Conservation (phyloP, 2,797 vertebrate species). For the Chelon auratus region DNA sequence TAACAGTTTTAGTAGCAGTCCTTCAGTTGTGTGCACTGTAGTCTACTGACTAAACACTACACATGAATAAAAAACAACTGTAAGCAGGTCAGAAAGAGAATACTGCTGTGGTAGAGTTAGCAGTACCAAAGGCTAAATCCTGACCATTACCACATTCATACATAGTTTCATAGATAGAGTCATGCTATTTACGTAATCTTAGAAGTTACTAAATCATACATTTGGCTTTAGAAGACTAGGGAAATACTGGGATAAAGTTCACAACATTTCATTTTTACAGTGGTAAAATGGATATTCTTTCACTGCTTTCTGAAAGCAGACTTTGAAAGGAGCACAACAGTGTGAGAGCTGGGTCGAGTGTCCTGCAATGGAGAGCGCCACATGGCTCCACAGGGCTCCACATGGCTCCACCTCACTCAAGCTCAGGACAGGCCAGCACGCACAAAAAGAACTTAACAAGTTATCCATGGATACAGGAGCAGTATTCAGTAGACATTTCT, state of each 20-base stretch:
- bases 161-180: conserved; percentile 46
- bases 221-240: conserved; percentile 64
- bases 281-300: conserved; percentile 63
- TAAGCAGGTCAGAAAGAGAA: conserved; percentile 55
- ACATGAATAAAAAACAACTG: conserved; percentile 24
- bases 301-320: conserved; percentile 64
- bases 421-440: conserved; percentile 64
- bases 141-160: conserved; percentile 65
- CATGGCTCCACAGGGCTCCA: conserved; percentile 46
- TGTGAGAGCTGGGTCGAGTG: conserved; percentile 58
- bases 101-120: conserved; percentile 68
- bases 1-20: conserved; percentile 83
- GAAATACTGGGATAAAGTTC: conserved; percentile 52
- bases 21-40: conserved; percentile 65
- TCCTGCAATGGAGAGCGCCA: conserved; percentile 48
- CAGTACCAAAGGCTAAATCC: conserved; percentile 56
- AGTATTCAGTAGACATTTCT: conserved; percentile 86
- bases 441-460: conserved; percentile 62
- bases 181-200: conserved; percentile 36
- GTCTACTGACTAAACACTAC: conserved; percentile 33
- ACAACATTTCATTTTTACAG: conserved; percentile 59
- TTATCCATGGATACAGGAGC: conserved; percentile 65
- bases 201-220: conserved; percentile 47
- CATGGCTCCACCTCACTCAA: conserved; percentile 55
- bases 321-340: conserved; percentile 50